Evolutionary conservation across 1,140 invertebrate genomes (phyloP).

Genomic region (Plectus sambesii): DNA sequence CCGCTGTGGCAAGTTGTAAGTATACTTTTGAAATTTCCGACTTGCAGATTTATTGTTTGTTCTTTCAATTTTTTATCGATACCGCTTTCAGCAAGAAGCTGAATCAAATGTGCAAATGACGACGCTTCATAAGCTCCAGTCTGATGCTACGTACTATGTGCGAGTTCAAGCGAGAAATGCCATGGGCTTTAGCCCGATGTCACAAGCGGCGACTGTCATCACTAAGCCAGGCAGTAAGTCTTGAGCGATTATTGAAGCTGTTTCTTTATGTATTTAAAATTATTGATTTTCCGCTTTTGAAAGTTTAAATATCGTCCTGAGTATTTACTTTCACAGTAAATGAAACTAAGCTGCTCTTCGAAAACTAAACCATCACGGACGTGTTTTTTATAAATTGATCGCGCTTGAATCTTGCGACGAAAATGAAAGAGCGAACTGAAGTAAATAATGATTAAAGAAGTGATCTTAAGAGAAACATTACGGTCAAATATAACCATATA

Average conservation of each 20-base stretch:
- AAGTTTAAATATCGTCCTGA: too few relatives aligned
- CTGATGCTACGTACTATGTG: constrained; percentile 47
- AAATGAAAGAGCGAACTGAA: too few relatives aligned
- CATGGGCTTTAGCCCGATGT: constrained; percentile 46
- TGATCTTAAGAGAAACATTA: too few relatives aligned
- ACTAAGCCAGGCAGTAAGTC: constrained; percentile 27
- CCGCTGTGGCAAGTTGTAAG: constrained; percentile 27
- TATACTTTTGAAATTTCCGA: constrained; percentile 49
- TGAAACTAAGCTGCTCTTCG: too few relatives aligned
- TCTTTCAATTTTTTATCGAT: constrained; percentile 55
- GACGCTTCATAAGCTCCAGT: constrained; percentile 57
- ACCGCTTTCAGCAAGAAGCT: constrained; percentile 52
- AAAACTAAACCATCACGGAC: too few relatives aligned
- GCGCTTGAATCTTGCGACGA: too few relatives aligned
- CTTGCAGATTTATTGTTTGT: constrained; percentile 73
- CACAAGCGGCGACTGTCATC: constrained; percentile 25
- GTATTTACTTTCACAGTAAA: too few relatives aligned
- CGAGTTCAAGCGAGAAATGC: constrained; percentile 46
- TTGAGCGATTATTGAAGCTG: background rate
- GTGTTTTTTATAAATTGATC: too few relatives aligned
- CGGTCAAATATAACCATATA: background rate
- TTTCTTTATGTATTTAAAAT: too few relatives aligned
- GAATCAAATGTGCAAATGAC: constrained; percentile 80
- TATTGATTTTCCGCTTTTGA: too few relatives aligned
- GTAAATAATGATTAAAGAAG: too few relatives aligned